Conservation (phyloP, 2,888 invertebrate species). For the Ormyrus thymus region DNA sequence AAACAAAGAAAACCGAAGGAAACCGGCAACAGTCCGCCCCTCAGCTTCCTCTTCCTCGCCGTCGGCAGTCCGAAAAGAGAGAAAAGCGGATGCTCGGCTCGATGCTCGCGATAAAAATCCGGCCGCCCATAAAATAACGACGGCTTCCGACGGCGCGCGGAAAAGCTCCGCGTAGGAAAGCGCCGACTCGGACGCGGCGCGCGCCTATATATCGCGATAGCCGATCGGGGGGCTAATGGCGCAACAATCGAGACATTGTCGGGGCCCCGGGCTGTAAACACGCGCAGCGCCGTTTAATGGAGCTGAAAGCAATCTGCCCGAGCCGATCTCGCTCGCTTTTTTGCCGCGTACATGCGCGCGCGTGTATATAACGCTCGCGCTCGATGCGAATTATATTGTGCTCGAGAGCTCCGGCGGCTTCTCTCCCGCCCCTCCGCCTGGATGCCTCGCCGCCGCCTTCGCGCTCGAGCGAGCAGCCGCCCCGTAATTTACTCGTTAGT, state of each 20-base stretch:
- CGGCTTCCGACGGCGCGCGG: background rate
- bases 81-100: constrained; percentile 39
- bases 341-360: constrained; percentile 57
- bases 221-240: constrained; percentile 55
- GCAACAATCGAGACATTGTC: constrained; percentile 62
- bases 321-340: constrained; percentile 64
- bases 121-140: background rate
- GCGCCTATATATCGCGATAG: constrained; percentile 22
- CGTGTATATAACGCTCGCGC: constrained; percentile 18
- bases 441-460: constrained; percentile 43
- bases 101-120: constrained; percentile 40
- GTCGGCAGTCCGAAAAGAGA: background rate
- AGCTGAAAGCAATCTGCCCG: constrained; percentile 69
- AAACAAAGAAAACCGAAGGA: background rate
- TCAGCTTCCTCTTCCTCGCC: background rate
- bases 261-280: constrained; percentile 63
- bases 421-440: constrained; percentile 3
- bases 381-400: constrained; percentile 25
- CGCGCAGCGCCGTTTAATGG: constrained; percentile 64
- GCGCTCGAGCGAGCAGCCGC: constrained; percentile 66
- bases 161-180: constrained; percentile 3
- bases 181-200: background rate
- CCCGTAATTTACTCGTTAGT: constrained; percentile 74
- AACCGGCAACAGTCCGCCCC: background rate
- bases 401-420: background rate